phyloP scores from a whole-genome alignment of 2,113 vertebrate species.

The Psammodynastes pulverulentus region DNA sequence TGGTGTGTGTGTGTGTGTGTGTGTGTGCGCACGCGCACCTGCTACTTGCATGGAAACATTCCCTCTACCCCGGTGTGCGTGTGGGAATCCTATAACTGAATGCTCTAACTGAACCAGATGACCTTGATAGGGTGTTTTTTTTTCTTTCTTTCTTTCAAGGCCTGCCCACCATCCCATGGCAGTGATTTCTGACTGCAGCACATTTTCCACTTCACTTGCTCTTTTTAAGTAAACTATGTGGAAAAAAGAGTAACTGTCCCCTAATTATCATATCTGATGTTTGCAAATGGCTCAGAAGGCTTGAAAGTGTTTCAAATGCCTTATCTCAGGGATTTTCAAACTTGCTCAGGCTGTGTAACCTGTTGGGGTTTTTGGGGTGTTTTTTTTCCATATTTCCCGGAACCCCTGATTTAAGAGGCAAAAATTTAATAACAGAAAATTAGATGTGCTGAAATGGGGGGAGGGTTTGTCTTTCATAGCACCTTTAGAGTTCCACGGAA shows the following conservation, averaged over 20 bases:
- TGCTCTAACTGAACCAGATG: neutral
- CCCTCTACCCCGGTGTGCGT: too few relatives aligned
- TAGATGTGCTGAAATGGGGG: neutral
- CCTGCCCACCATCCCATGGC: neutral
- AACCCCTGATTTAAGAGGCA: neutral
- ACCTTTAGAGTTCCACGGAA: neutral
- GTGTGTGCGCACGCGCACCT: too few relatives aligned
- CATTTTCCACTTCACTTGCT: neutral
- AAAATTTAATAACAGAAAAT: neutral
- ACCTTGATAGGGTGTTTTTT: neutral
- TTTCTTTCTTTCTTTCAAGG: neutral
- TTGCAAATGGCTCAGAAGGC: neutral
- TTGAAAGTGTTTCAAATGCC: neutral
- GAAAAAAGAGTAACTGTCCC: neutral
- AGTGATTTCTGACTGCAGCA: neutral
- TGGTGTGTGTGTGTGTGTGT: too few relatives aligned
- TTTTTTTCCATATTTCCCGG: neutral
- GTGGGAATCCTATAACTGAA: neutral
- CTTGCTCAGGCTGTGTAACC: neutral
- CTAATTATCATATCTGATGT: neutral
- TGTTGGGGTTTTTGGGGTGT: neutral
- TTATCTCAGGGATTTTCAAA: neutral
- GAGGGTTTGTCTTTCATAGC: neutral
- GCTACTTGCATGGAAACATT: too few relatives aligned
- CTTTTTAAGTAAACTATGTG: neutral